These are phyloP conservation scores for Diploptera punctata DNA, from an alignment of 2,888 invertebrate genomes.

Conservation along the genomic window DNA sequence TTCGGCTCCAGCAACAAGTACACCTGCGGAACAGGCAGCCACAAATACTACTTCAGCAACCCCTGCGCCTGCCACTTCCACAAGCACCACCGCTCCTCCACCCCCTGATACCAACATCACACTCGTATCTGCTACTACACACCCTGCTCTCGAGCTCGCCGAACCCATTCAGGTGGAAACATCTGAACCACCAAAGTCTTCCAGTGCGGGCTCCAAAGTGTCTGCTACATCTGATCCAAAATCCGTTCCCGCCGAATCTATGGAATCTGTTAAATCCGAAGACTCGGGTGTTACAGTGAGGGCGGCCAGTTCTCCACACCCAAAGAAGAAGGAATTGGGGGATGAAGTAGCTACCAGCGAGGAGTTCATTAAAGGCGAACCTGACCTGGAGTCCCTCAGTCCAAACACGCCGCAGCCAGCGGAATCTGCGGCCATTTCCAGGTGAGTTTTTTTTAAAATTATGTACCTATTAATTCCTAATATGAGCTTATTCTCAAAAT, in stretches of 20 bases:
- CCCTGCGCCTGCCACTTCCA: conserved; percentile 15
- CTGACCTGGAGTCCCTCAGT: conserved; percentile 66
- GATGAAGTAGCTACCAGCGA: conserved; percentile 17
- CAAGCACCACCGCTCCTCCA: background rate
- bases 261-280: conserved; percentile 34
- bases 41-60: conserved; percentile 25
- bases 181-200: background rate
- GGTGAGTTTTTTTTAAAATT: too few relatives aligned
- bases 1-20: conserved; percentile 19
- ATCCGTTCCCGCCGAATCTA: conserved; percentile 10
- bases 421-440: too few relatives aligned
- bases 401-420: conserved; percentile 57
- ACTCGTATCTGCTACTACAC: conserved; percentile 25
- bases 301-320: conserved; percentile 16
- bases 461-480: too few relatives aligned
- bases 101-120: conserved; percentile 7
- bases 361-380: conserved; percentile 56
- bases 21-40: conserved; percentile 2
- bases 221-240: background rate
- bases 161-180: background rate
- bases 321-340: conserved; percentile 10
- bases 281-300: conserved; percentile 25
- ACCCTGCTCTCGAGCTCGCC: conserved; percentile 32
- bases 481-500: too few relatives aligned
- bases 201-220: conserved; percentile 1